A percentile compares a stretch with the other conserved stretches of the same genome.
phyloP scores from a whole-genome alignment of 2,888 invertebrate genomes.

The Plagodis pulveraria region DNA sequence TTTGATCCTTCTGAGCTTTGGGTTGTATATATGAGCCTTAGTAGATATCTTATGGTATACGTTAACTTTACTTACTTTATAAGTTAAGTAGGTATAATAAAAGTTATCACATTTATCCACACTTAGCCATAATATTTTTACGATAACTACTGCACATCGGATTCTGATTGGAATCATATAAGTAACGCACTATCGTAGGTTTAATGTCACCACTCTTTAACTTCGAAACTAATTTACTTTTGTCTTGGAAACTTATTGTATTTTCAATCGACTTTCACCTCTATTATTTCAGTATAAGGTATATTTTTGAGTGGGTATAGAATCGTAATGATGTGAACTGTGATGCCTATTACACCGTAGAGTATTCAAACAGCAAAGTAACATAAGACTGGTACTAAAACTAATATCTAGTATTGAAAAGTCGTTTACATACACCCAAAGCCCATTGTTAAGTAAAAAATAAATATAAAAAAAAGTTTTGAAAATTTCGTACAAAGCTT shows the following conservation, averaged over 20 bases:
- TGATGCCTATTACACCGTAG: slow-evolving; percentile 3
- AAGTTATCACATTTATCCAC: neutral
- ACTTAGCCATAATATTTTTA: slow-evolving; percentile 9
- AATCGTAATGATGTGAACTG: neutral
- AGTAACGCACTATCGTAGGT: slow-evolving; percentile 36
- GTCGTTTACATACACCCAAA: too few relatives aligned
- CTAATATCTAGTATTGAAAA: too few relatives aligned
- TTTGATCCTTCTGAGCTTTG: too few relatives aligned
- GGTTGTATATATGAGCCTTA: too few relatives aligned
- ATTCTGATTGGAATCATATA: slow-evolving; percentile 29
- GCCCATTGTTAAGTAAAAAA: too few relatives aligned
- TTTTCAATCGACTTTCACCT: neutral
- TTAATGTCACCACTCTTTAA: slow-evolving; percentile 43
- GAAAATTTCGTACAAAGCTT: too few relatives aligned
- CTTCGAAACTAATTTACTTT: slow-evolving; percentile 40
- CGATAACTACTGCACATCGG: slow-evolving; percentile 26
- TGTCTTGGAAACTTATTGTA: slow-evolving; percentile 3
- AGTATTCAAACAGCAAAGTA: neutral
- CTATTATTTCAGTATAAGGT: neutral
- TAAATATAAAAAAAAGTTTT: too few relatives aligned
- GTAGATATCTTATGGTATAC: too few relatives aligned
- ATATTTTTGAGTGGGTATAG: neutral
- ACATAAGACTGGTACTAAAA: too few relatives aligned
- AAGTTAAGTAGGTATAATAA: neutral
- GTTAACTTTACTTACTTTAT: too few relatives aligned